Evolutionary conservation across 1,140 invertebrate species (phyloP).

Genomic region (Oreohelix idahoensis): DNA sequence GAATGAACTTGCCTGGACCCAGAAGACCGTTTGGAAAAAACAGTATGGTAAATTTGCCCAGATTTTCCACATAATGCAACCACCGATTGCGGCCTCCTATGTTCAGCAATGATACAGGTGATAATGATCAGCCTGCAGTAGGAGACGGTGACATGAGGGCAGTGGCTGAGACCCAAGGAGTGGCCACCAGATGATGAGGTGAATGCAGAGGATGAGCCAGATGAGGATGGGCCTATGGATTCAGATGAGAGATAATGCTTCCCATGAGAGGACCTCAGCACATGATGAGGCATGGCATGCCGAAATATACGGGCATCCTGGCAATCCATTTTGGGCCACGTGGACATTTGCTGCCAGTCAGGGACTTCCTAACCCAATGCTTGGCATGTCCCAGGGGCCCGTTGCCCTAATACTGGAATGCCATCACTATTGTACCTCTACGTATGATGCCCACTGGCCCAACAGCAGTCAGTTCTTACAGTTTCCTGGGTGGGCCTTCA

Average conservation of each 20-base stretch:
- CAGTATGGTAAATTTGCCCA: not conserved
- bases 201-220: slow-evolving; percentile 35
- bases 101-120: slow-evolving; percentile 26
- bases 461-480: not conserved
- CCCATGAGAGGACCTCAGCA: not conserved
- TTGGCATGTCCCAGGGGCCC: slow-evolving; percentile 6
- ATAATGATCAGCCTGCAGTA: not conserved
- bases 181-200: slow-evolving; percentile 40
- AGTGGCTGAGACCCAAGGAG: slow-evolving; percentile 25
- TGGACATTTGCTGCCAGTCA: too few relatives aligned
- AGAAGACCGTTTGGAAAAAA: not conserved
- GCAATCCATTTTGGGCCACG: slow-evolving; percentile 27
- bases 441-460: slow-evolving; percentile 27
- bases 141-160: slow-evolving; percentile 13
- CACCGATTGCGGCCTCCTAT: slow-evolving; percentile 10
- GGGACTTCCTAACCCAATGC: not conserved
- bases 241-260: slow-evolving; percentile 28
- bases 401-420: slow-evolving; percentile 18
- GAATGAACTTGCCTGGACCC: slow-evolving; percentile 26
- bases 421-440: slow-evolving; percentile 6
- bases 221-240: slow-evolving; percentile 20
- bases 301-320: not conserved
- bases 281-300: slow-evolving; percentile 12
- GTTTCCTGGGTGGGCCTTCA: not conserved
- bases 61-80: not conserved